Evolutionary conservation across 2,113 vertebrate genomes (phyloP).

Genomic region (Heterotis niloticus): DNA sequence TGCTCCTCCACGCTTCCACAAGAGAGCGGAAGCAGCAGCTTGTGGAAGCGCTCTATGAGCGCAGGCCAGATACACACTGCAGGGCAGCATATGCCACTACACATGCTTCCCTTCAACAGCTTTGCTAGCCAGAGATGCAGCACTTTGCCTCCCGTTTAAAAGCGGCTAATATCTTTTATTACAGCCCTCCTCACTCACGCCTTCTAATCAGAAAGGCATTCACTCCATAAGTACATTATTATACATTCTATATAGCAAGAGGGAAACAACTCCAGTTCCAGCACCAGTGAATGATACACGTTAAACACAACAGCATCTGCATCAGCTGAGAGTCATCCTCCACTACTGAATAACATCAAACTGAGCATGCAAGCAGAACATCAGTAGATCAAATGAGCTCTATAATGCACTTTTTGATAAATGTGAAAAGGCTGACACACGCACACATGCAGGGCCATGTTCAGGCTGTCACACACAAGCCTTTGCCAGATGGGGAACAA

Average conservation of each 20-base stretch:
- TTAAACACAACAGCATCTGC: neutral
- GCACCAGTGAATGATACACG: neutral
- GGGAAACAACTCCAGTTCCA: too few species aligned
- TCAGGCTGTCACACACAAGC: too few species aligned
- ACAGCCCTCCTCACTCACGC: neutral
- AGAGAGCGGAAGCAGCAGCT: slow-evolving; percentile 32
- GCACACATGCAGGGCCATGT: too few species aligned
- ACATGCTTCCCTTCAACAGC: slow-evolving; percentile 21
- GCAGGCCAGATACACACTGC: slow-evolving; percentile 32
- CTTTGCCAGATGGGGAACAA: too few species aligned
- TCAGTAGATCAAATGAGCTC: too few species aligned
- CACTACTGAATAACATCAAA: too few species aligned
- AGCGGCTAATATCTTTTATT: neutral
- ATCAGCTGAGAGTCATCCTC: too few species aligned
- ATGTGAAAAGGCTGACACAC: too few species aligned
- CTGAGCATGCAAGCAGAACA: too few species aligned
- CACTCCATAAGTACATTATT: neutral
- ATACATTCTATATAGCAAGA: neutral
- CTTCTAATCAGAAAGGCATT: neutral
- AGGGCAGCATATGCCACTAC: slow-evolving; percentile 37
- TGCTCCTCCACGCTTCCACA: slow-evolving; percentile 12
- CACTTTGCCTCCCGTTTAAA: neutral
- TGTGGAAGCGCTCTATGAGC: slow-evolving; percentile 33
- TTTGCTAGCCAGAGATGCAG: neutral
- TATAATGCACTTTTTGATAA: too few species aligned